Evolutionary conservation across 2,797 vertebrate species (phyloP), one percentile per base, ranked within the genome.

Genomic region (Bradypodion ventrale): DNA sequence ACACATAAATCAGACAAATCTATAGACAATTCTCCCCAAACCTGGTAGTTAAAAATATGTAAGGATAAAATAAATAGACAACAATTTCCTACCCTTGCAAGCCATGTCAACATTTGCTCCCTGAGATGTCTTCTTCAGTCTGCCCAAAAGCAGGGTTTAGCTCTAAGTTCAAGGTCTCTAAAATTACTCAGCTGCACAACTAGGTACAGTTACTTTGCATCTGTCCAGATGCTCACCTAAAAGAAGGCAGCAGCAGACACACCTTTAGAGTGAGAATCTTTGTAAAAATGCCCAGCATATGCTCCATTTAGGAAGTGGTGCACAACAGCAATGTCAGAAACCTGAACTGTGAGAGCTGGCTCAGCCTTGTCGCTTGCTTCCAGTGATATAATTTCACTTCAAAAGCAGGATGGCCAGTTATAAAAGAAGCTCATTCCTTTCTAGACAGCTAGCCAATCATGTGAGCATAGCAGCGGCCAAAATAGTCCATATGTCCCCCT

Each of bases 401-500:
- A 93, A 92, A 93, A 95, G 93, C 77, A 23, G 27, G 87, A 59
- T 85, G 89, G 88, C 92, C 88, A 32, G 93, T 92, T 94, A 90
- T 92, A 91, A 90, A 89, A 80, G 91, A 92, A 69, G 89, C 91
- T 76, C 83, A 80, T 89, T 94, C 93, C 94, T 94, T 91, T 94
- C 90, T 87, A 94, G 94, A 95, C 94, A 95, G 86, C 90, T 86
- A 93, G 89, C 93, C 92, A 84, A 93, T 93, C 93, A 88, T 85
- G 85, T 2, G 1, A 82, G 87, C 94, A 94, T 95, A 92, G 88
- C 93, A 93, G 92, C 83, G 91, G 95, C 94, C 94, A 95, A 96
- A 96, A 96, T 96, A 96, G 93, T 88, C 90, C 89, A 88, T 94
- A 96, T 95, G 94, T 56, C 94, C 95, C 94, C 90, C 91, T 94